Evolutionary conservation across 2,797 vertebrate species (phyloP).

Genomic region (Silurus lanzhouensis): DNA sequence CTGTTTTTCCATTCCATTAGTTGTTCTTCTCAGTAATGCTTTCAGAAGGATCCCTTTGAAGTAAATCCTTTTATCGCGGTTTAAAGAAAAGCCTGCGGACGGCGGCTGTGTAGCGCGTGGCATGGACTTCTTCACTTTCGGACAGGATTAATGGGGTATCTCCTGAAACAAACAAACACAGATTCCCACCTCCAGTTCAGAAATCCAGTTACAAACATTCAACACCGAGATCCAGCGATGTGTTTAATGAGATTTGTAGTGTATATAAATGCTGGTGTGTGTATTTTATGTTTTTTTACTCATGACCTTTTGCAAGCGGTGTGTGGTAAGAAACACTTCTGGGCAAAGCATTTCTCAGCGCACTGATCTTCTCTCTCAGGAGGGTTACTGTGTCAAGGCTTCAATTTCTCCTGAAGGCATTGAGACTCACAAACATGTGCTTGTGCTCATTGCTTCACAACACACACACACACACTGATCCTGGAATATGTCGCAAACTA

Average conservation of each 20-base stretch:
- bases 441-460: neutral
- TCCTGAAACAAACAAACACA: too few species aligned
- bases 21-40: neutral
- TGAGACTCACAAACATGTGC: neutral
- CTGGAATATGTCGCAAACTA: neutral
- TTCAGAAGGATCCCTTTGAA: neutral
- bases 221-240: too few species aligned
- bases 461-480: neutral
- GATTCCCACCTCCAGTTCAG: too few species aligned
- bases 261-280: neutral
- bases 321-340: conserved; percentile 8
- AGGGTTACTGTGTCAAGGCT: conserved; percentile 15
- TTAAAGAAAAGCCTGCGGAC: neutral
- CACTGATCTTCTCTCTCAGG: conserved; percentile 2
- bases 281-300: conserved; percentile 9
- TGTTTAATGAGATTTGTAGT: too few species aligned
- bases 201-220: too few species aligned
- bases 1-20: conserved; percentile 17
- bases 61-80: neutral
- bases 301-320: conserved; percentile 23
- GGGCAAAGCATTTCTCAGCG: conserved; percentile 7
- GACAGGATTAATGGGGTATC: too few species aligned
- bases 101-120: neutral
- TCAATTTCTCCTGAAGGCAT: conserved; percentile 11
- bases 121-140: neutral